These are phyloP conservation scores for Macrochelys suwanniensis DNA, from an alignment of 2,797 vertebrate genomes.

Conservation along the genomic window DNA sequence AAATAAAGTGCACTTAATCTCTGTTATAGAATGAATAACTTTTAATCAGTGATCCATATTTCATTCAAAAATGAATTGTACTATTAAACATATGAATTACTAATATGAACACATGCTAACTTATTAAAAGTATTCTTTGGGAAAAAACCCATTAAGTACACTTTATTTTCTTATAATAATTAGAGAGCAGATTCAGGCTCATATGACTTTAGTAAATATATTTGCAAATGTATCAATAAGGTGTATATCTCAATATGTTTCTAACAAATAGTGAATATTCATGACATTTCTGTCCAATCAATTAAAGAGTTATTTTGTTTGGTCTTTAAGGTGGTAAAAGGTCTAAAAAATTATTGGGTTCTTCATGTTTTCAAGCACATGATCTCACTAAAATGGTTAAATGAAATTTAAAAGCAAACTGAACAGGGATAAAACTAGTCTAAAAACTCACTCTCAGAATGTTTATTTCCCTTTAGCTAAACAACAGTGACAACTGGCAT, in stretches of 20 bases:
- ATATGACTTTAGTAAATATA: conserved; percentile 3
- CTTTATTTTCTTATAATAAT: not conserved
- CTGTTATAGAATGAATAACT: not conserved
- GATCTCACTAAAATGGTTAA: not conserved
- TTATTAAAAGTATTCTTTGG: conserved; percentile 31
- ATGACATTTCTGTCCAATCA: conserved; percentile 55
- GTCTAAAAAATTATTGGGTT: not conserved
- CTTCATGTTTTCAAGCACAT: not conserved
- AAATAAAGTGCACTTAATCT: not conserved
- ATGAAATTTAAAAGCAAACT: not conserved
- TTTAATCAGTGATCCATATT: not conserved
- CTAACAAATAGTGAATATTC: conserved; percentile 46
- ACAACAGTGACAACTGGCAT: conserved; percentile 53
- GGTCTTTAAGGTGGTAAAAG: conserved; percentile 6
- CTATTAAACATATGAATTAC: conserved; percentile 41
- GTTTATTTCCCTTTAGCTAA: conserved; percentile 60
- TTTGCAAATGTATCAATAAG: conserved; percentile 27
- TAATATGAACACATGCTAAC: not conserved
- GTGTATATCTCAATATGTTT: conserved; percentile 44
- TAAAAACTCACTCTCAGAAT: not conserved
- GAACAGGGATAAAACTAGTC: not conserved
- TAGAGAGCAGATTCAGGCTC: not conserved
- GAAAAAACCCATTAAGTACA: not conserved
- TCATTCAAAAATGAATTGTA: not conserved
- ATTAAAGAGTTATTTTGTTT: conserved; percentile 47